Evolutionary conservation across 1,140 invertebrate species (phyloP).

Genomic region (Aphidius gifuensis): DNA sequence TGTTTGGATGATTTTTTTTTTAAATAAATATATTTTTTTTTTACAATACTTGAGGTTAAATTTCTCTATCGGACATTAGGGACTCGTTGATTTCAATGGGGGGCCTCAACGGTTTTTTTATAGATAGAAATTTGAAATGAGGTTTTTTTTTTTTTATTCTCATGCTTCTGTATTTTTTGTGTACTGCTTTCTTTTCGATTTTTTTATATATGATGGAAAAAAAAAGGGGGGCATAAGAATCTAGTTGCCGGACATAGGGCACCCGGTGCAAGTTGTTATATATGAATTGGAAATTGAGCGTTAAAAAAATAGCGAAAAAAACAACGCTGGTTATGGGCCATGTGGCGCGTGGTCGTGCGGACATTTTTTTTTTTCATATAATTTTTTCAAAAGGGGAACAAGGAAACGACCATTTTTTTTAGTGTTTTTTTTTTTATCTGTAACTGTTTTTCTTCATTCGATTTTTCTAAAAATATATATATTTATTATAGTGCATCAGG

Average conservation of each 20-base stretch:
- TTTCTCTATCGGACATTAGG: slow-evolving; percentile 43
- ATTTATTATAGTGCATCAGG: too few species aligned
- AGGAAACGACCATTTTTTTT: slow-evolving; percentile 39
- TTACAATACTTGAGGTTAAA: slow-evolving; percentile 27
- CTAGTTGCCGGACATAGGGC: slow-evolving; percentile 22
- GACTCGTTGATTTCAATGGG: neutral
- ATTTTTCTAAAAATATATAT: slow-evolving; percentile 21
- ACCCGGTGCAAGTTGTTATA: slow-evolving; percentile 3
- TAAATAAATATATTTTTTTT: slow-evolving; percentile 29
- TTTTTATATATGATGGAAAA: too few species aligned
- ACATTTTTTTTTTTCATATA: slow-evolving; percentile 26
- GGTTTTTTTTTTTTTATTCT: too few species aligned
- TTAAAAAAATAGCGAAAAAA: slow-evolving; percentile 35
- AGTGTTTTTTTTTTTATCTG: slow-evolving; percentile 33
- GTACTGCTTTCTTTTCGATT: too few species aligned
- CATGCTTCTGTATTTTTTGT: neutral
- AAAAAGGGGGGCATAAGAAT: too few species aligned
- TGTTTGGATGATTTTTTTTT: slow-evolving; percentile 14
- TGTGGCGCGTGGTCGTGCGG: slow-evolving; percentile 47
- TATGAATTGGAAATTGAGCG: slow-evolving; percentile 8
- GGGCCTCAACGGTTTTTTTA: slow-evolving; percentile 5
- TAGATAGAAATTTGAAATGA: too few species aligned
- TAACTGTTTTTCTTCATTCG: slow-evolving; percentile 24
- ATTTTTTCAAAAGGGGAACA: slow-evolving; percentile 17
- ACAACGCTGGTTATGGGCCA: slow-evolving; percentile 33